Evolutionary conservation across 2,797 vertebrate genomes (phyloP).

Genomic region (Tapera naevia): DNA sequence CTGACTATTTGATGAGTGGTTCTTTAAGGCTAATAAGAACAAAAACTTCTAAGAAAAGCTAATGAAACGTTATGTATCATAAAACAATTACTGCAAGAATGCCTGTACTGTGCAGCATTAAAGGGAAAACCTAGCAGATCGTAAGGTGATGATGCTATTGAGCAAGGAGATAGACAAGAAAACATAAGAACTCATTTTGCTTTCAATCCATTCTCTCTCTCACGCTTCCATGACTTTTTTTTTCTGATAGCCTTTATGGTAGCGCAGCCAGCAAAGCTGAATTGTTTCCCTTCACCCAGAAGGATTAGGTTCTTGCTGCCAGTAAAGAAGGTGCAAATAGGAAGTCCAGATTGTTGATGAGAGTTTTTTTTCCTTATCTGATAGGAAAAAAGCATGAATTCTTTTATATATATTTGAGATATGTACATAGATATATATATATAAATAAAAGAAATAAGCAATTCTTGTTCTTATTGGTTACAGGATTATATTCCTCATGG

Average conservation of each 20-base stretch:
- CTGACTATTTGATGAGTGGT: not conserved
- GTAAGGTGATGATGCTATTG: not conserved
- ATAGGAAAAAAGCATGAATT: not conserved
- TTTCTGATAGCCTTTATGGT: not conserved
- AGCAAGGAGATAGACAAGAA: not conserved
- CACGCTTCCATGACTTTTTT: not conserved
- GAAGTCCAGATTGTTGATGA: not conserved
- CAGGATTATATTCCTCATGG: not conserved
- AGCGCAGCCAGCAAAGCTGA: not conserved
- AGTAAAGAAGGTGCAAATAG: not conserved
- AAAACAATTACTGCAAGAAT: not conserved
- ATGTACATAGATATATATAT: not conserved
- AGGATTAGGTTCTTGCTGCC: not conserved
- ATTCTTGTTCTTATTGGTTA: not conserved
- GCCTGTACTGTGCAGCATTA: not conserved
- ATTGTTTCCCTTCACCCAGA: not conserved
- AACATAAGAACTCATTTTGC: not conserved
- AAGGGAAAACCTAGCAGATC: not conserved
- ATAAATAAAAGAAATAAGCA: not conserved
- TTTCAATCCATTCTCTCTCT: not conserved
- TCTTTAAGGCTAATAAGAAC: slow-evolving; percentile 9
- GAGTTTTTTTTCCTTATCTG: not conserved
- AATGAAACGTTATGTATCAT: not conserved
- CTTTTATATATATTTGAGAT: not conserved
- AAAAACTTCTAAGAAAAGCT: slow-evolving; percentile 12